Evolutionary conservation across 2,797 vertebrate species (phyloP), one percentile per base, ranked within the genome.

Genomic region (Labeo calbasu): DNA sequence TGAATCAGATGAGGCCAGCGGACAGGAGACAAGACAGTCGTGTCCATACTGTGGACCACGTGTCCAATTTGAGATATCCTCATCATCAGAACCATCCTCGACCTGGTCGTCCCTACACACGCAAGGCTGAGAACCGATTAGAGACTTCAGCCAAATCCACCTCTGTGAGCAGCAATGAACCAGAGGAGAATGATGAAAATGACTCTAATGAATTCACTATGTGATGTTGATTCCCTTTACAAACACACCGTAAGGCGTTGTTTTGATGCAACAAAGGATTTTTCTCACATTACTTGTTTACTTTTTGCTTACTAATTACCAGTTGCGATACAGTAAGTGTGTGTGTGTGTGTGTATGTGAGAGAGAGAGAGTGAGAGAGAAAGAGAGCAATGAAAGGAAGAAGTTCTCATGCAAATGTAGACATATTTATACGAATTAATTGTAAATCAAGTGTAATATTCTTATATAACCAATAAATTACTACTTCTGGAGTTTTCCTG

Each of bases 121-220:
- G 94, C 84, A 94, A 94, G 87, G 93, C 94, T 0, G 94, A 92
- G 75, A 89, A 91, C 71, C 81, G 77, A 2, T 87, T 48, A 53
- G 87, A 82, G 72, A 91, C 92, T 86, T 91, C 91, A 43, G 78
- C 84, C 71, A 92, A 92, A 90, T 86, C 71, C 66, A 89, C 89
- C n/a, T 92, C 90, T 8, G 69, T 85, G 63, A 90, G 88, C 12
- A 87, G 90, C 91, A 96, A 95, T 0, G 92, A 96, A 89, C 96
- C 96, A 0, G 96, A 96, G 85, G 96, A 97, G 86, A 96, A 97
- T 0, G 96, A 97, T 0, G 96, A 97, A 89, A 94, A 87, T 0
- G 94, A 96, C 78, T 88, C 91, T 17, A 77, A 84, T 0, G 59
- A 89, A 0, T 91, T 91, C 0, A 70, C 55, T 81, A 50, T 59